Conservation (phyloP, 2,113 vertebrate genomes). For the Zapornia atra region DNA sequence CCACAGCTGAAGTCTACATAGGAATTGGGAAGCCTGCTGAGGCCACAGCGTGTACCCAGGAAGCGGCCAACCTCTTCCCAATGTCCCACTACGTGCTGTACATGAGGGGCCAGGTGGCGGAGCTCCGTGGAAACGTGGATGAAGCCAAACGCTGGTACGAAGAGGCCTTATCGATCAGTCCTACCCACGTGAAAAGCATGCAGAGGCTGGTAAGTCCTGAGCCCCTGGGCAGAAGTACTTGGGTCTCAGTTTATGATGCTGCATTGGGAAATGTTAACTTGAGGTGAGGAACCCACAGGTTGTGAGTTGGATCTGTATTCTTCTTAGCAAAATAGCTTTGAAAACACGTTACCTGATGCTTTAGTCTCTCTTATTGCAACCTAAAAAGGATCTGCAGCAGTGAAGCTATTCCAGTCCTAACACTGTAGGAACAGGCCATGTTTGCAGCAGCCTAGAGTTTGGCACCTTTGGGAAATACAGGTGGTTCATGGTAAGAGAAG, state of each 20-base stretch:
- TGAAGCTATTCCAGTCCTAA: neutral
- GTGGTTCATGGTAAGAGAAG: neutral
- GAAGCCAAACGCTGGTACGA: conserved; percentile 98
- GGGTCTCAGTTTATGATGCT: neutral
- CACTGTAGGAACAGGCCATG: neutral
- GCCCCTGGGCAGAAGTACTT: neutral
- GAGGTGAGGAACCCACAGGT: neutral
- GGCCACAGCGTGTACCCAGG: conserved; percentile 95
- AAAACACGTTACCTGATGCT: neutral
- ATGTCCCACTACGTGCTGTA: conserved; percentile 96
- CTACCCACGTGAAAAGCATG: conserved; percentile 98
- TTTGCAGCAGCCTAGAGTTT: neutral
- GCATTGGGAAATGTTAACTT: neutral
- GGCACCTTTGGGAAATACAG: neutral
- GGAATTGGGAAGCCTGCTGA: conserved; percentile 94
- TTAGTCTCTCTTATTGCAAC: neutral
- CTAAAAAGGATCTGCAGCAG: neutral
- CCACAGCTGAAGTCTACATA: conserved; percentile 94
- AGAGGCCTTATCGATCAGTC: conserved; percentile 97
- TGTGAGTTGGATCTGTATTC: neutral
- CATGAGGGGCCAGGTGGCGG: conserved; percentile 95
- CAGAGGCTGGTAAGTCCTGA: conserved; percentile 92
- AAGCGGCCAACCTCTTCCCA: conserved; percentile 95
- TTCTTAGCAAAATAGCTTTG: neutral
- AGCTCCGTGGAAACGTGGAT: conserved; percentile 90